phyloP scores from a whole-genome alignment of 2,888 invertebrate species.

The Callyntrura sp. region DNA sequence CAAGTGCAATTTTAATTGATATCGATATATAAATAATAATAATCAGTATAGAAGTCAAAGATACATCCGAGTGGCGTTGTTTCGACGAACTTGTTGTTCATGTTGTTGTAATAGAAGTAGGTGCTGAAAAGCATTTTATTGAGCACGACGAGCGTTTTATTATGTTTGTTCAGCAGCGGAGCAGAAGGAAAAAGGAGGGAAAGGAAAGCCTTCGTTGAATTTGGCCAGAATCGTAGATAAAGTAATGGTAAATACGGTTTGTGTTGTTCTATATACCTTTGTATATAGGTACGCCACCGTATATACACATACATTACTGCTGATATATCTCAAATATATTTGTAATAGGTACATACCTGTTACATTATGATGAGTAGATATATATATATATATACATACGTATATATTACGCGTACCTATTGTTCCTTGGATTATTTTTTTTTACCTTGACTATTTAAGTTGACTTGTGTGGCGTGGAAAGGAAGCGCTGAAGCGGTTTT shows the following conservation, averaged over 20 bases:
- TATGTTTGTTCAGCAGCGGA: constrained; percentile 41
- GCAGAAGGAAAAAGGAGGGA: constrained; percentile 60
- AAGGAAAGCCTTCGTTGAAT: constrained; percentile 65
- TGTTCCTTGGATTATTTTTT: not conserved
- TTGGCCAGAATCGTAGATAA: constrained; percentile 18
- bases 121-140: constrained; percentile 36
- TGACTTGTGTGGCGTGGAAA: constrained; percentile 39
- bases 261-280: not conserved
- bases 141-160: constrained; percentile 24
- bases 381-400: constrained; percentile 31
- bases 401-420: not conserved
- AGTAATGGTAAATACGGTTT: not conserved
- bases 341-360: too few relatives aligned
- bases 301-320: constrained; percentile 18
- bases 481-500: constrained; percentile 27
- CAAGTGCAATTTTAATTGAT: constrained; percentile 4
- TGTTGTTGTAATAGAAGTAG: not conserved
- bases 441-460: constrained; percentile 16
- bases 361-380: not conserved
- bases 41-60: too few relatives aligned
- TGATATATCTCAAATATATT: too few relatives aligned
- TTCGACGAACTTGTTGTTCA: not conserved
- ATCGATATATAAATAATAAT: not conserved
- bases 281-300: not conserved
- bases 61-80: not conserved